Evolutionary conservation across 2,113 vertebrate species (phyloP).

Genomic region (Callithrix jacchus): DNA sequence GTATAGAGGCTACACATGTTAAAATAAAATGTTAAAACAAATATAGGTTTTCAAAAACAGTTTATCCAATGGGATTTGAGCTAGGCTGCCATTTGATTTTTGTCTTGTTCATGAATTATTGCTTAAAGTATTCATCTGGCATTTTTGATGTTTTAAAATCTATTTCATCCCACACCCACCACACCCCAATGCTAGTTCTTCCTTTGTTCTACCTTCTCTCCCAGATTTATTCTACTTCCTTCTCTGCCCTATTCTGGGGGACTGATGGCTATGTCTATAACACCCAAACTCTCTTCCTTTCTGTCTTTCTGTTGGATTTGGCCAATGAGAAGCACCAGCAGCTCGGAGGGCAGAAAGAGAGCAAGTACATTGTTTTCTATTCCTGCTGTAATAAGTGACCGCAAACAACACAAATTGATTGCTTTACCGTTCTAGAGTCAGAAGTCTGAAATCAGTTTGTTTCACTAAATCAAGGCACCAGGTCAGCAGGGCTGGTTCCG

Average conservation of each 20-base stretch:
- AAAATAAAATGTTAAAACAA: constrained; percentile 1
- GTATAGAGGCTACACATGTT: background rate
- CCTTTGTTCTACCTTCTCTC: background rate
- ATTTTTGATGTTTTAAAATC: background rate
- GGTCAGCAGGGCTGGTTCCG: background rate
- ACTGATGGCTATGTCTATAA: background rate
- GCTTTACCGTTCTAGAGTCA: background rate
- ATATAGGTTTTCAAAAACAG: background rate
- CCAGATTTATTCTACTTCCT: background rate
- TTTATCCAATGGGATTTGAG: background rate
- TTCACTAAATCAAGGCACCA: background rate
- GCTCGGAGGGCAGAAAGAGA: background rate
- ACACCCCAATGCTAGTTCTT: background rate
- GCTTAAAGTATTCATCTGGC: background rate
- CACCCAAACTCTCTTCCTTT: background rate
- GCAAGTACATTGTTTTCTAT: background rate
- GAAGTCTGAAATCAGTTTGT: background rate
- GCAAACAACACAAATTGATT: background rate
- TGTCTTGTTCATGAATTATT: background rate
- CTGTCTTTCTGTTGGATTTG: background rate
- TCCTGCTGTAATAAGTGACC: background rate
- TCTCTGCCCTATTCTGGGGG: background rate
- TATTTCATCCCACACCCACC: background rate
- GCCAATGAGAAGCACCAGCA: background rate
- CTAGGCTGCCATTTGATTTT: background rate